These are phyloP conservation scores for Gymnothorax javanicus DNA, from an alignment of 2,797 vertebrate genomes.

Conservation along the genomic window DNA sequence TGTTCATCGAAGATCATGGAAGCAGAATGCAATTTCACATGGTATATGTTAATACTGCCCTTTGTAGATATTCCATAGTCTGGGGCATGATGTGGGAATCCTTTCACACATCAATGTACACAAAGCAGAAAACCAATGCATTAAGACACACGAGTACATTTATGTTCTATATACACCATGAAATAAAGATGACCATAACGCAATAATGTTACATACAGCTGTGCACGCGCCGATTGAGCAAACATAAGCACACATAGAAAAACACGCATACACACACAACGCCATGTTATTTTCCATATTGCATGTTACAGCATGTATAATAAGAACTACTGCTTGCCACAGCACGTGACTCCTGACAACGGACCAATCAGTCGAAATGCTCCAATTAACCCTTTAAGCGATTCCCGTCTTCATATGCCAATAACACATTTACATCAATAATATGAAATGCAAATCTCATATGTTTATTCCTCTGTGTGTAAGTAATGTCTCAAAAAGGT, in stretches of 20 bases:
- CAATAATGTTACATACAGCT: not conserved
- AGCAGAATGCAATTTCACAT: not conserved
- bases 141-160: not conserved
- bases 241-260: not conserved
- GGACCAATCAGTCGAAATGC: constrained; percentile 68
- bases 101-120: constrained; percentile 19
- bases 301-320: constrained; percentile 46
- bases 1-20: not conserved
- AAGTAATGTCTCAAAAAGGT: constrained; percentile 34
- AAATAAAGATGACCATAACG: not conserved
- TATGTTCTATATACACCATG: not conserved
- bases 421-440: constrained; percentile 54
- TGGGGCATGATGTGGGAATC: not conserved
- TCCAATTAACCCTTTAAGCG: constrained; percentile 56
- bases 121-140: constrained; percentile 18
- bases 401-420: constrained; percentile 56
- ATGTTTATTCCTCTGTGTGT: constrained; percentile 19
- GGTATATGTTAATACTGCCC: constrained; percentile 13
- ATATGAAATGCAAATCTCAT: constrained; percentile 35
- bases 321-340: constrained; percentile 46
- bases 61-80: not conserved
- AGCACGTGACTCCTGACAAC: constrained; percentile 70
- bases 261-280: constrained; percentile 18
- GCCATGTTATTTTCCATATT: constrained; percentile 53
- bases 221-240: not conserved